Evolutionary conservation across 2,797 vertebrate species (phyloP).

Genomic region (Triplophysa yarkandensis): DNA sequence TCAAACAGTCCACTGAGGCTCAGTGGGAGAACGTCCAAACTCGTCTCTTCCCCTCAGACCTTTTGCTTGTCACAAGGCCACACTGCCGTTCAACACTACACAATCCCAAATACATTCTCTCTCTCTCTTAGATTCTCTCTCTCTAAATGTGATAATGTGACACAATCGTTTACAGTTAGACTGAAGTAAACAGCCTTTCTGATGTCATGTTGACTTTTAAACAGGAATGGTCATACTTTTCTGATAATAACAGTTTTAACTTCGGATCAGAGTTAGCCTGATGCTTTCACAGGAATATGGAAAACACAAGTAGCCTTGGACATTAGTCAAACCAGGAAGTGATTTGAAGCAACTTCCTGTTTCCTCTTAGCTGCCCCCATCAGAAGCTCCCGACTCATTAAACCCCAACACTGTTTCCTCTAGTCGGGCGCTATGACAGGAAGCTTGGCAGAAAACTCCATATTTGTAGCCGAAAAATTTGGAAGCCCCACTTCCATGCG

Average conservation of each 20-base stretch:
- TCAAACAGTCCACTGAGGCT: neutral
- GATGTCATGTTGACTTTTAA: slow-evolving; percentile 56
- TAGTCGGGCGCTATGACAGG: slow-evolving; percentile 73
- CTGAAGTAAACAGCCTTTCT: slow-evolving; percentile 56
- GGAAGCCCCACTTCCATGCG: slow-evolving; percentile 38
- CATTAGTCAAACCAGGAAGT: slow-evolving; percentile 79
- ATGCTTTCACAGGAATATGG: slow-evolving; percentile 76
- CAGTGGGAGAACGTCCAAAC: neutral
- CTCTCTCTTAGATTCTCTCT: too few relatives aligned
- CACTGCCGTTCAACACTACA: neutral
- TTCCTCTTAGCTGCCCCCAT: slow-evolving; percentile 79
- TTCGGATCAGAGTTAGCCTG: slow-evolving; percentile 72
- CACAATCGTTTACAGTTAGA: neutral
- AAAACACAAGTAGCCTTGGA: slow-evolving; percentile 74
- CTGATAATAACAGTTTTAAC: slow-evolving; percentile 27
- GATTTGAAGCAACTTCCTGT: slow-evolving; percentile 81
- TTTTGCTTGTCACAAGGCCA: neutral
- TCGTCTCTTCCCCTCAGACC: too few relatives aligned
- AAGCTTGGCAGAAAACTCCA: slow-evolving; percentile 64
- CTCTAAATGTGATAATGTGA: neutral
- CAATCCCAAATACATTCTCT: neutral
- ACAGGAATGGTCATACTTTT: slow-evolving; percentile 14
- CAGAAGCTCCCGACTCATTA: slow-evolving; percentile 62
- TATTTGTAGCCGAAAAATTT: slow-evolving; percentile 56
- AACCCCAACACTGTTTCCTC: slow-evolving; percentile 66